phyloP scores from a whole-genome alignment of 2,888 invertebrate species.

The Frankliniella fusca region DNA sequence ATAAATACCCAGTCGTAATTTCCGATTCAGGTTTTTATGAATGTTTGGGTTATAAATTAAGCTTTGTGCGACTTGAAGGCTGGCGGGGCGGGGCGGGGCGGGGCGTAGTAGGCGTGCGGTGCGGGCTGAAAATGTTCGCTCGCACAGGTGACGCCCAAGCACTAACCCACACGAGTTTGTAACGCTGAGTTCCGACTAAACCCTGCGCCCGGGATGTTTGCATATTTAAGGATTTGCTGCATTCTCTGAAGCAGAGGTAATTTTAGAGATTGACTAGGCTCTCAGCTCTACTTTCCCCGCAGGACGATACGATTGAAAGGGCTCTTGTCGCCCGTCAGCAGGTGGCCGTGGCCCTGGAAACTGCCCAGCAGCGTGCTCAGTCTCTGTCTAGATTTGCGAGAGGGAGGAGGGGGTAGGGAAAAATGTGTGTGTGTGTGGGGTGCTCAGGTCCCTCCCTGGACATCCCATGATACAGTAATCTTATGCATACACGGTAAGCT shows the following conservation, averaged over 20 bases:
- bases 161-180: not conserved
- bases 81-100: conserved; percentile 8
- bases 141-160: not conserved
- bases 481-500: conserved; percentile 26
- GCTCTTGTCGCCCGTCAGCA: too few relatives aligned
- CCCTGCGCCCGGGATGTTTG: too few relatives aligned
- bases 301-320: too few relatives aligned
- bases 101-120: conserved; percentile 9
- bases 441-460: not conserved
- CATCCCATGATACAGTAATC: not conserved
- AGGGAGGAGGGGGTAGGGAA: not conserved
- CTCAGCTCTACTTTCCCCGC: too few relatives aligned
- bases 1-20: conserved; percentile 26
- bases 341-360: too few relatives aligned
- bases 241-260: too few relatives aligned
- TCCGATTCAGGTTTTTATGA: conserved; percentile 26
- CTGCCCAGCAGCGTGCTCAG: too few relatives aligned
- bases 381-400: too few relatives aligned
- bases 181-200: not conserved
- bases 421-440: too few relatives aligned
- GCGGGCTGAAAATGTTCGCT: not conserved
- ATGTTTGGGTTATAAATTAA: conserved; percentile 27
- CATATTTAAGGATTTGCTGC: too few relatives aligned
- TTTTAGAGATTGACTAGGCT: too few relatives aligned
- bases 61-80: conserved; percentile 25